These are phyloP conservation scores for Gephyroberyx darwinii DNA, from an alignment of 2,797 vertebrate genomes.

Conservation along the genomic window DNA sequence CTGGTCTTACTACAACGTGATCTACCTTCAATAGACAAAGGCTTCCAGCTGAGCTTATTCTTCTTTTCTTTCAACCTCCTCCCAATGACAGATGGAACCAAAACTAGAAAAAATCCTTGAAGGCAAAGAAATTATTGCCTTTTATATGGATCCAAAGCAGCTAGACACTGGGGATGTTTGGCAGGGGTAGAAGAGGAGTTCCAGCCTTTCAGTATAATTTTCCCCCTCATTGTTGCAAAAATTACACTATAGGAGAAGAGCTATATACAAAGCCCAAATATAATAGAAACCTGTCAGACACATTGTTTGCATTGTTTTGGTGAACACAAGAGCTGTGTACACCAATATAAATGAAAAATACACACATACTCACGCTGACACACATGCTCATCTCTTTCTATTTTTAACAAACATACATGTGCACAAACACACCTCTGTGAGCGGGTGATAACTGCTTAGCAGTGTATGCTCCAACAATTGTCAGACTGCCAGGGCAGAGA, in stretches of 20 bases:
- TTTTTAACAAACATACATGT: conserved; percentile 62
- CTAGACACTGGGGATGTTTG: conserved; percentile 75
- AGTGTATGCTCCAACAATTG: conserved; percentile 77
- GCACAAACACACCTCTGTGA: conserved; percentile 70
- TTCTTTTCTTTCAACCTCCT: conserved; percentile 80
- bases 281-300: conserved; percentile 74
- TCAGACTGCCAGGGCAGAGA: conserved; percentile 77
- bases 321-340: conserved; percentile 64
- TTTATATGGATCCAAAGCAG: conserved; percentile 81
- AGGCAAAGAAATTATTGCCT: conserved; percentile 79
- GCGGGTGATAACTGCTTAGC: conserved; percentile 82
- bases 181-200: conserved; percentile 64
- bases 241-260: conserved; percentile 68
- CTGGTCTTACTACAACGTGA: conserved; percentile 72
- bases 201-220: conserved; percentile 73
- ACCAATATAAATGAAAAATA: conserved; percentile 66
- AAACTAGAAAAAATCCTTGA: conserved; percentile 71
- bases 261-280: conserved; percentile 67
- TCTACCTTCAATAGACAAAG: conserved; percentile 76
- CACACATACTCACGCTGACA: conserved; percentile 53
- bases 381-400: conserved; percentile 58
- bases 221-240: conserved; percentile 68
- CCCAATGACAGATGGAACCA: conserved; percentile 82
- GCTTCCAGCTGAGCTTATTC: conserved; percentile 76
- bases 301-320: conserved; percentile 80